phyloP scores from a whole-genome alignment of 2,113 vertebrate species.

The sheep (Ovis aries) region DNA sequence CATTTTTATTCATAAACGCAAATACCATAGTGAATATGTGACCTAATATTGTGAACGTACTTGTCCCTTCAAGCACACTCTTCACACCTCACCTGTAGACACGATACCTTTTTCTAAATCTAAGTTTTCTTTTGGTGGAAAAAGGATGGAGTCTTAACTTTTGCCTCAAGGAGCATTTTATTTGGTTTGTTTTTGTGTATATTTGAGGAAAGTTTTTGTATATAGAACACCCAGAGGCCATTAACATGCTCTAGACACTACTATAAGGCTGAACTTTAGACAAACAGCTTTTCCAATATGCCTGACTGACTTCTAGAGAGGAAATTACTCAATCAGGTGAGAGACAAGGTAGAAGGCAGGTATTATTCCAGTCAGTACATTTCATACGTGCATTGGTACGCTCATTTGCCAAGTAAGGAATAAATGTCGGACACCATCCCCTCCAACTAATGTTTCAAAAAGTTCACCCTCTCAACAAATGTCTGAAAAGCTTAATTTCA shows the following conservation, averaged over 20 bases:
- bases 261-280: not conserved
- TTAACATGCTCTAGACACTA: not conserved
- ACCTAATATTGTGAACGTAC: not conserved
- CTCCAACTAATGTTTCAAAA: not conserved
- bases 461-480: not conserved
- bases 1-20: not conserved
- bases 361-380: not conserved
- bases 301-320: not conserved
- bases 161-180: not conserved
- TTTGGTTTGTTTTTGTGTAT: not conserved
- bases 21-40: not conserved
- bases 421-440: not conserved
- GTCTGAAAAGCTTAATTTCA: not conserved
- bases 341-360: not conserved
- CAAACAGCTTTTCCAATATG: not conserved
- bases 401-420: not conserved
- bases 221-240: not conserved
- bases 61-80: not conserved
- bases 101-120: not conserved
- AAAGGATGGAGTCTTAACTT: not conserved
- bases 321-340: conserved; percentile 4
- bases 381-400: not conserved
- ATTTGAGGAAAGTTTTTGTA: not conserved
- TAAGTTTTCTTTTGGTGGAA: not conserved
- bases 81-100: not conserved